Conservation (phyloP, 2,888 invertebrate genomes). For the Thymelicus acteon region DNA sequence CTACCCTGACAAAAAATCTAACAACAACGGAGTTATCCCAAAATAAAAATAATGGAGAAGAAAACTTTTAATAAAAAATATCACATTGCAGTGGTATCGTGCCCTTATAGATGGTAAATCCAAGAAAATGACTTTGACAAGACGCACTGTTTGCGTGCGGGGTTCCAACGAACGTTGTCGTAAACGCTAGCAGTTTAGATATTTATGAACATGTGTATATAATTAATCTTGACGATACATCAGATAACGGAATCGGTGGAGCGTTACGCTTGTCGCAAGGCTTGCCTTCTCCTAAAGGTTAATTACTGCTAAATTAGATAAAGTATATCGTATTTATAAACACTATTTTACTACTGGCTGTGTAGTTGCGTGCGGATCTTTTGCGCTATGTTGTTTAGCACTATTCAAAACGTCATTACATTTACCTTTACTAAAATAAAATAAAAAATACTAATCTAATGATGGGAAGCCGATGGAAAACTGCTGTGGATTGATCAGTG, state of each 20-base stretch:
- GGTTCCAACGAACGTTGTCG: slow-evolving; percentile 66
- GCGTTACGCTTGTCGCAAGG: slow-evolving; percentile 75
- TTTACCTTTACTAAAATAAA: too few species aligned
- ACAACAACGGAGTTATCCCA: too few species aligned
- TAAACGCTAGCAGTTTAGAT: slow-evolving; percentile 76
- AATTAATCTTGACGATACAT: slow-evolving; percentile 84
- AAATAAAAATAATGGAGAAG: too few species aligned
- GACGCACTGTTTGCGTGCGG: slow-evolving; percentile 58
- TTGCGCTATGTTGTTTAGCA: too few species aligned
- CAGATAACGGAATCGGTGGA: slow-evolving; percentile 76
- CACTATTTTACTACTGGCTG: background rate
- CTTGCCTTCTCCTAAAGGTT: slow-evolving; percentile 64
- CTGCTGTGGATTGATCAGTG: too few species aligned
- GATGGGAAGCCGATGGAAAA: too few species aligned
- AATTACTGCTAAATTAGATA: slow-evolving; percentile 67
- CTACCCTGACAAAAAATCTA: too few species aligned
- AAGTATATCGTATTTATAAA: slow-evolving; percentile 9
- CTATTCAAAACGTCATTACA: too few species aligned
- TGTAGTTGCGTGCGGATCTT: background rate
- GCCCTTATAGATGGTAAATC: background rate
- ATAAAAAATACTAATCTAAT: too few species aligned
- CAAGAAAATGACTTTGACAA: slow-evolving; percentile 17
- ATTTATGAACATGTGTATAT: slow-evolving; percentile 83
- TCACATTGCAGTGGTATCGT: slow-evolving; percentile 10
- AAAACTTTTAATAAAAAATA: background rate